These are phyloP conservation scores for Aramus guarauna DNA, from an alignment of 2,113 vertebrate species.

Conservation along the genomic window DNA sequence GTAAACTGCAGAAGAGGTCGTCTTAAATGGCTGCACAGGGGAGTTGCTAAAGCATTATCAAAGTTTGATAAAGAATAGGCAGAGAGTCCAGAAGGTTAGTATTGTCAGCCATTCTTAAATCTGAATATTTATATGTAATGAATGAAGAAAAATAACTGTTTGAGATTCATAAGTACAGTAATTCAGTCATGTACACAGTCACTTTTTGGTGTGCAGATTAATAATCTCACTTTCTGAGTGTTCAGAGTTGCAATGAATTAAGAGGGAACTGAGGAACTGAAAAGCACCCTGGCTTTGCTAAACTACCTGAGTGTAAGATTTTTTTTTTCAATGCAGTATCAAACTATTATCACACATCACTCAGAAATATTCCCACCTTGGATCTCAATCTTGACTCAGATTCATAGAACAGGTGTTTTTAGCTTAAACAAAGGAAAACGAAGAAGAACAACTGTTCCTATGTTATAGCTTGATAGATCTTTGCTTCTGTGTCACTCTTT, in stretches of 20 bases:
- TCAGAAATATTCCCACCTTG: background rate
- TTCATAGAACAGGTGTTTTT: background rate
- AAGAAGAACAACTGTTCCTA: background rate
- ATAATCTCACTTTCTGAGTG: background rate
- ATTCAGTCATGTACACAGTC: background rate
- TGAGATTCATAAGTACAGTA: background rate
- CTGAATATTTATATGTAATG: background rate
- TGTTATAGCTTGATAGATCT: background rate
- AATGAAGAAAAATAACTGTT: background rate
- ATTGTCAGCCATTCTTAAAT: background rate
- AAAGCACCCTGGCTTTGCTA: background rate
- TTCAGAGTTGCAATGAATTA: background rate
- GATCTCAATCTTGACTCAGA: background rate
- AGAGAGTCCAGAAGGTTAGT: background rate
- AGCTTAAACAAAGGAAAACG: background rate
- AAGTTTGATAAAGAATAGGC: background rate
- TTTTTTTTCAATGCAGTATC: background rate
- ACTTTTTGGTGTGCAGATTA: background rate
- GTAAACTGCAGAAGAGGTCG: background rate
- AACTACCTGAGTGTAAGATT: background rate
- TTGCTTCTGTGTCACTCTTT: background rate
- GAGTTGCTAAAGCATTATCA: background rate
- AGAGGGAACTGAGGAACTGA: background rate
- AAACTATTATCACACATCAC: background rate
- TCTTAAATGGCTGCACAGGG: background rate